Conservation (phyloP, 1,140 invertebrate species). For the Colletes latitarsis region DNA sequence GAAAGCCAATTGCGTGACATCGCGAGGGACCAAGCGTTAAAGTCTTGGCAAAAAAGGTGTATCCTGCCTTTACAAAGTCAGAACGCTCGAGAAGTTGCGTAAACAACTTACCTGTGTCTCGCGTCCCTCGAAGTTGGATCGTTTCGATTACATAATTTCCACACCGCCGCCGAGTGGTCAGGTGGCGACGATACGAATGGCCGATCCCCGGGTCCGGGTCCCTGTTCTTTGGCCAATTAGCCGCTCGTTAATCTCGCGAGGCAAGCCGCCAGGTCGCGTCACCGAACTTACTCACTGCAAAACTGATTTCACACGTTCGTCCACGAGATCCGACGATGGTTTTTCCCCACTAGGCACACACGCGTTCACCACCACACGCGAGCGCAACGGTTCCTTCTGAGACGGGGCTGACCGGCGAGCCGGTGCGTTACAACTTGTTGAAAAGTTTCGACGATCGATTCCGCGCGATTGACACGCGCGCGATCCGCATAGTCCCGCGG, state of each 20-base stretch:
- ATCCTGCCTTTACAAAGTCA: neutral
- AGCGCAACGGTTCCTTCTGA: no score
- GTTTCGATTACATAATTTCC: neutral
- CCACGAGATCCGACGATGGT: neutral
- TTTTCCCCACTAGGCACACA: neutral
- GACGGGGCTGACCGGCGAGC: no score
- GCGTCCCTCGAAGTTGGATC: neutral
- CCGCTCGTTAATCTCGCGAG: neutral
- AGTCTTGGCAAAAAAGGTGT: neutral
- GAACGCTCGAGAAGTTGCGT: neutral
- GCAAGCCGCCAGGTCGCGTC: neutral
- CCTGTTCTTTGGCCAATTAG: neutral
- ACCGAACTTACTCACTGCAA: neutral
- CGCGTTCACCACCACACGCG: neutral
- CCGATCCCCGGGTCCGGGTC: neutral
- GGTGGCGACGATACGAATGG: neutral
- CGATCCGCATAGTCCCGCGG: conserved; percentile 10
- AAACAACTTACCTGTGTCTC: neutral
- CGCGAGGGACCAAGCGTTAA: neutral
- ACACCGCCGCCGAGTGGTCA: neutral
- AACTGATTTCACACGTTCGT: neutral
- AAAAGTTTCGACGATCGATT: conserved; percentile 29
- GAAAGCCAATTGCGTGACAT: no score
- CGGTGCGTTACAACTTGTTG: conserved; percentile 45
- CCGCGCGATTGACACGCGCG: conserved; percentile 10